Conservation (phyloP, 2,888 invertebrate genomes). For the Tigriopus californicus region DNA sequence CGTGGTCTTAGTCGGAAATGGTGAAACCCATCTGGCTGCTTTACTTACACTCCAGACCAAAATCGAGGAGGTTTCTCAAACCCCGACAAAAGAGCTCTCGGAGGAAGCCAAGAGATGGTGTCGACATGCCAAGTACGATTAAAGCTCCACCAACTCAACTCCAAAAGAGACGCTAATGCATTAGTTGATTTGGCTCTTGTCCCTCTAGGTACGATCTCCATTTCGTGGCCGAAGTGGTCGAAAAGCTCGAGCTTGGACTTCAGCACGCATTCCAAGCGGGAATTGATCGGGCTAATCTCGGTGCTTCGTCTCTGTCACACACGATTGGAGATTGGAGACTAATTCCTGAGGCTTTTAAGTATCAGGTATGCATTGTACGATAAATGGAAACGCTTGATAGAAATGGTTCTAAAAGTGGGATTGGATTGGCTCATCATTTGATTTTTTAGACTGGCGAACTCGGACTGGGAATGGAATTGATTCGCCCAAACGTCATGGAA, state of each 20-base stretch:
- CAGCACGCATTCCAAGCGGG: constrained; percentile 53
- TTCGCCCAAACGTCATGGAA: neutral
- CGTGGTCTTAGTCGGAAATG: constrained; percentile 67
- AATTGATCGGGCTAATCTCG: constrained; percentile 53
- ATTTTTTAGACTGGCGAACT: constrained; percentile 1
- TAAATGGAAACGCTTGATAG: too few species aligned
- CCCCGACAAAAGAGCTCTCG: neutral
- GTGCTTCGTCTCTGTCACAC: constrained; percentile 65
- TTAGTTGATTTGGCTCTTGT: too few species aligned
- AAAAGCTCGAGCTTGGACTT: constrained; percentile 11
- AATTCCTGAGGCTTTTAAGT: constrained; percentile 2
- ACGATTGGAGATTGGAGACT: constrained; percentile 13
- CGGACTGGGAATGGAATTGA: neutral
- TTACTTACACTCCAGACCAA: constrained; percentile 42
- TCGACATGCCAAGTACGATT: neutral
- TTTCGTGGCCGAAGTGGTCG: constrained; percentile 4
- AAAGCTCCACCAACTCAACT: neutral
- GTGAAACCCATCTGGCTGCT: constrained; percentile 62
- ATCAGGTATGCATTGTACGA: too few species aligned
- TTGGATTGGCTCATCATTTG: too few species aligned
- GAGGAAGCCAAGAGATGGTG: constrained; percentile 9
- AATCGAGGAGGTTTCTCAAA: neutral
- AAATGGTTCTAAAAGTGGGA: too few species aligned
- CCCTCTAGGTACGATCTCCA: constrained; percentile 6
- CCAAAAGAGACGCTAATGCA: neutral